Evolutionary conservation across 2,113 vertebrate genomes (phyloP).

Genomic region (Rhynchomys soricoides): DNA sequence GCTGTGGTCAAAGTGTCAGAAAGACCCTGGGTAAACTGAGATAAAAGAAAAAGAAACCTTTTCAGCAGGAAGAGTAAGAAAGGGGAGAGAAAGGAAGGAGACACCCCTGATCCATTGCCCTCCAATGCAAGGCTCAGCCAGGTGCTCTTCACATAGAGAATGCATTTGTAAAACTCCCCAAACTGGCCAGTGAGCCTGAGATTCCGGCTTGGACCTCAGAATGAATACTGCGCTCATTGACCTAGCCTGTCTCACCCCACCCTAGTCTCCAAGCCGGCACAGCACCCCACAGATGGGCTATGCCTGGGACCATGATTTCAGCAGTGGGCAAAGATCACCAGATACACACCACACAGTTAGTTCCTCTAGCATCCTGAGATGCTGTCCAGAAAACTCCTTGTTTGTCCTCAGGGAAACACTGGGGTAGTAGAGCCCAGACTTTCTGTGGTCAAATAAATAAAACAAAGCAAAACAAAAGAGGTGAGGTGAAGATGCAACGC

Average conservation of each 20-base stretch:
- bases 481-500: not conserved
- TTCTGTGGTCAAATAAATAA: not conserved
- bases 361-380: not conserved
- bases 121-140: not conserved
- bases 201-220: too few relatives aligned
- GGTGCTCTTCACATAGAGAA: not conserved
- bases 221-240: not conserved
- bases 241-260: not conserved
- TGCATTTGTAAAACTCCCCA: not conserved
- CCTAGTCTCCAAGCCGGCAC: too few relatives aligned
- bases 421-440: not conserved
- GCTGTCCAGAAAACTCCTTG: not conserved
- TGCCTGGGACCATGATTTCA: not conserved
- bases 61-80: conserved; percentile 9
- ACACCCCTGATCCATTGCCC: not conserved
- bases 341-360: not conserved
- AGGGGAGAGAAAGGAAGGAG: not conserved
- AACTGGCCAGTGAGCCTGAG: not conserved
- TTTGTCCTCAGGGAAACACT: not conserved
- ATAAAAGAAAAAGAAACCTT: not conserved
- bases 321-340: not conserved
- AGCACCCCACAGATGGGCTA: not conserved
- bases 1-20: not conserved
- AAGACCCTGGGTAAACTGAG: not conserved
- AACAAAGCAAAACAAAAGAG: not conserved